Evolutionary conservation across 1,140 invertebrate species (phyloP).

Genomic region (Lycorma delicatula): DNA sequence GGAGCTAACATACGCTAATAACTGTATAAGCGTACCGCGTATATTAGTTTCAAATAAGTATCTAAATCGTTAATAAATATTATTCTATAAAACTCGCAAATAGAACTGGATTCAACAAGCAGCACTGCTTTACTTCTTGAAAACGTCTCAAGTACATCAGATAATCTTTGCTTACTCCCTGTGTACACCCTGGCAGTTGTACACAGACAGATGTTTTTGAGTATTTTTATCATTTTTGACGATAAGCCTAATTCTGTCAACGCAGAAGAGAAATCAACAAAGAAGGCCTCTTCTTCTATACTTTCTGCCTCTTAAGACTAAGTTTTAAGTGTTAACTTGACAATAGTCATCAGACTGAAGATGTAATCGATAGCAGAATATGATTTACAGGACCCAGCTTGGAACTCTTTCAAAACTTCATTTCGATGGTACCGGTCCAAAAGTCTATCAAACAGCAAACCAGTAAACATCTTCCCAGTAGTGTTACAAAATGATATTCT

Average conservation of each 20-base stretch:
- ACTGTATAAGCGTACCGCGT: too few relatives aligned
- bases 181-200: too few relatives aligned
- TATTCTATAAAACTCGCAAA: too few relatives aligned
- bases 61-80: constrained; percentile 19
- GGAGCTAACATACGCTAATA: constrained; percentile 12
- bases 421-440: constrained; percentile 20
- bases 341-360: constrained; percentile 19
- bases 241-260: too few relatives aligned
- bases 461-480: constrained; percentile 25
- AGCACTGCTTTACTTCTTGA: constrained; percentile 23
- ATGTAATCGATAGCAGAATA: constrained; percentile 24
- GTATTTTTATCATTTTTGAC: too few relatives aligned
- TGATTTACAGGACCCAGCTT: constrained; percentile 26
- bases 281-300: too few relatives aligned
- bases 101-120: constrained; percentile 21
- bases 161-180: neutral
- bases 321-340: too few relatives aligned
- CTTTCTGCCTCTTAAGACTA: too few relatives aligned
- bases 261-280: too few relatives aligned
- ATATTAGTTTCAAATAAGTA: too few relatives aligned
- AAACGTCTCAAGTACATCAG: constrained; percentile 8
- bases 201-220: too few relatives aligned
- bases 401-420: constrained; percentile 23
- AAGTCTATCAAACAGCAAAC: constrained; percentile 23
- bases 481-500: constrained; percentile 27